These are phyloP conservation scores for Scaptomyza pallida DNA, from an alignment of 1,140 invertebrate genomes.

Conservation along the genomic window DNA sequence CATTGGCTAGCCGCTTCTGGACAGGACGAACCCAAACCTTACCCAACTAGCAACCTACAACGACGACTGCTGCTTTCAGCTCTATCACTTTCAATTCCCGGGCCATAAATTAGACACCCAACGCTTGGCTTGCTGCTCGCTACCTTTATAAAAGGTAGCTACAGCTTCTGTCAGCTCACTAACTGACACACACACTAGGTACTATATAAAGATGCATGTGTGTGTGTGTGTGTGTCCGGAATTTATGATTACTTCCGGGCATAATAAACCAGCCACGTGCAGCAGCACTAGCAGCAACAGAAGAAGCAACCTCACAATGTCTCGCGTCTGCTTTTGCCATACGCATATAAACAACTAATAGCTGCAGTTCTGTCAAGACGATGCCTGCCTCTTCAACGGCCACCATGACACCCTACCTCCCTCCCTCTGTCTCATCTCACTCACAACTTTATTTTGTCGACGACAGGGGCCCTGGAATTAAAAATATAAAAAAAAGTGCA, in stretches of 20 bases:
- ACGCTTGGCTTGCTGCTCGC: constrained; percentile 5
- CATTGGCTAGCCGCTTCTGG: constrained; percentile 38
- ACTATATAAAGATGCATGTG: constrained; percentile 9
- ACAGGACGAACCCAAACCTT: constrained; percentile 30
- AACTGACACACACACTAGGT: constrained; percentile 30
- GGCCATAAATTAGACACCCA: constrained; percentile 74
- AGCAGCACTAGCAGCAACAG: constrained; percentile 6
- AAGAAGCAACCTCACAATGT: constrained; percentile 1
- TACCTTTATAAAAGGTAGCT: constrained; percentile 58
- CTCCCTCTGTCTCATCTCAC: constrained; percentile 2
- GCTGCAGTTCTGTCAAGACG: constrained; percentile 65
- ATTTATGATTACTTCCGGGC: constrained; percentile 80
- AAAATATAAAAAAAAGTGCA: constrained; percentile 50
- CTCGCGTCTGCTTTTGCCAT: constrained; percentile 49
- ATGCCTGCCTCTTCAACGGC: not conserved
- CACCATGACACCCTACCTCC: too few species aligned
- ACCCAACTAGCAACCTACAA: not conserved
- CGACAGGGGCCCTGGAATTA: constrained; percentile 19
- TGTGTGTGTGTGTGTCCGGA: constrained; percentile 35
- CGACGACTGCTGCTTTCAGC: constrained; percentile 65
- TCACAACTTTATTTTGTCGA: constrained; percentile 45
- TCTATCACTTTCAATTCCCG: constrained; percentile 81
- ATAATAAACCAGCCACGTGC: constrained; percentile 76
- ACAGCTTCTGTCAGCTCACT: constrained; percentile 47
- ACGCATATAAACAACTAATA: constrained; percentile 74